A percentile compares a stretch with the other conserved stretches of the same genome.
phyloP scores from a whole-genome alignment of 2,797 vertebrate species.

The Spizella passerina region DNA sequence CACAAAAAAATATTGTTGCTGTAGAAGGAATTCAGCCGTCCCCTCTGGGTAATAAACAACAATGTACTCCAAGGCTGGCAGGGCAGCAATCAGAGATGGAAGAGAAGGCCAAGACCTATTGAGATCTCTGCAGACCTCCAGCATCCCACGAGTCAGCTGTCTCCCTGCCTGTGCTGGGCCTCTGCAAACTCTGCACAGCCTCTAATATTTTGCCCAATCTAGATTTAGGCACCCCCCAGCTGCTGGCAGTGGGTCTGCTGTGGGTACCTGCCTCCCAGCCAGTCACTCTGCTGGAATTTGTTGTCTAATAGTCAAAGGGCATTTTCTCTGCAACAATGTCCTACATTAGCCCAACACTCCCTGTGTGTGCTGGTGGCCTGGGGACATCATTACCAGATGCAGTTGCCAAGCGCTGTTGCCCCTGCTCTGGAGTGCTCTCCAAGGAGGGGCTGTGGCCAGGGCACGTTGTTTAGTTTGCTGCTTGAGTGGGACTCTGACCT shows the following conservation, averaged over 20 bases:
- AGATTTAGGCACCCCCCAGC: not conserved
- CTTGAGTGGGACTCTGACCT: not conserved
- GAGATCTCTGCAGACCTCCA: not conserved
- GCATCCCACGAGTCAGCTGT: not conserved
- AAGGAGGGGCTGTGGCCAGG: not conserved
- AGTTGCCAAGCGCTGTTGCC: not conserved
- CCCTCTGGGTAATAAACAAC: slow-evolving; percentile 42
- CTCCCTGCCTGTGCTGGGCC: not conserved
- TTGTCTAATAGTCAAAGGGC: not conserved
- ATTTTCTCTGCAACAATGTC: not conserved
- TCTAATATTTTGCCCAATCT: not conserved
- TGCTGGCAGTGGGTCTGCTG: not conserved
- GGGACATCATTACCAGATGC: not conserved
- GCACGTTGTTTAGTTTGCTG: not conserved
- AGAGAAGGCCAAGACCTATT: not conserved
- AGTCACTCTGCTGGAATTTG: not conserved
- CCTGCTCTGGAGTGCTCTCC: not conserved
- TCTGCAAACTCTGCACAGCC: not conserved
- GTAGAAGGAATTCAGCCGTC: slow-evolving; percentile 49
- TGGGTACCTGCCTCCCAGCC: not conserved
- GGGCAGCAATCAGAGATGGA: not conserved
- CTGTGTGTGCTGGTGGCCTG: not conserved
- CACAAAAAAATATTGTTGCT: slow-evolving; percentile 38
- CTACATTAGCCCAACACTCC: not conserved
- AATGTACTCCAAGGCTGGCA: not conserved